Evolutionary conservation across 1,140 invertebrate genomes (phyloP).

Genomic region (Euura saliciscinereae): DNA sequence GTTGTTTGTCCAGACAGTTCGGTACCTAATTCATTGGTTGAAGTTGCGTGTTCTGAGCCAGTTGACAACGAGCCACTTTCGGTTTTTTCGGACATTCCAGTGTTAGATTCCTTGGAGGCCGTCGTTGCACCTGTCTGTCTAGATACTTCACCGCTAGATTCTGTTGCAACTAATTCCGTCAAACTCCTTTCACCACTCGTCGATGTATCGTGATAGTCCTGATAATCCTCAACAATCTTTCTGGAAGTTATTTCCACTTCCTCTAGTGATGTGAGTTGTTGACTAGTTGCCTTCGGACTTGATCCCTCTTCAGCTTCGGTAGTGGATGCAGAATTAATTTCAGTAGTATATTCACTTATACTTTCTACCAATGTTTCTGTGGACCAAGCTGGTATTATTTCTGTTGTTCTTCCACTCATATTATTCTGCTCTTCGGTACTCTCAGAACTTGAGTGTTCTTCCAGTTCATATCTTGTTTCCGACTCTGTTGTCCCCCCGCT

Average conservation of each 20-base stretch:
- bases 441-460: too few species aligned
- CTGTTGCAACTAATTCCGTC: neutral
- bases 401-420: neutral
- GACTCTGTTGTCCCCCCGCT: too few species aligned
- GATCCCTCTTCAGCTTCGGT: too few species aligned
- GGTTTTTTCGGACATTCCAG: too few species aligned
- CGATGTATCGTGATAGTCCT: neutral
- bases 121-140: neutral
- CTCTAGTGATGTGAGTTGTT: neutral
- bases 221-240: neutral
- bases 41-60: too few species aligned
- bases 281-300: too few species aligned
- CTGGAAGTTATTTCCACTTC: neutral
- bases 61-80: too few species aligned
- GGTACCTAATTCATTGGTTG: too few species aligned
- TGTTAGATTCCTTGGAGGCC: neutral
- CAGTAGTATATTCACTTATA: neutral
- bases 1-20: too few species aligned
- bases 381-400: neutral
- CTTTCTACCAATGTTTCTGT: neutral
- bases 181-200: neutral
- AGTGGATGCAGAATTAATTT: too few species aligned
- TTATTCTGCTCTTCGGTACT: too few species aligned
- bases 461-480: too few species aligned
- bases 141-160: neutral